Conservation (phyloP, 2,113 vertebrate species). For the Plectropomus leopardus region DNA sequence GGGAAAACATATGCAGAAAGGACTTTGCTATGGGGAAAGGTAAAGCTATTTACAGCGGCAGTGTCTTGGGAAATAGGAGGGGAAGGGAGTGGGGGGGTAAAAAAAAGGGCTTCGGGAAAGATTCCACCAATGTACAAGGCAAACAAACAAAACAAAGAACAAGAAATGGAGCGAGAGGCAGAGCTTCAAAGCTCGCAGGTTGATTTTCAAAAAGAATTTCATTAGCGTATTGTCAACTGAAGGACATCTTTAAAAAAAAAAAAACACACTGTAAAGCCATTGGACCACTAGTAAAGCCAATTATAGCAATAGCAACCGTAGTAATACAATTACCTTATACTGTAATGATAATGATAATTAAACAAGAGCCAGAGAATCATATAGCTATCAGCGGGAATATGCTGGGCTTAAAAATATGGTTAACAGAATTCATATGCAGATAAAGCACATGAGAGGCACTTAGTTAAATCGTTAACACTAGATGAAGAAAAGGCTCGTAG, state of each 20-base stretch:
- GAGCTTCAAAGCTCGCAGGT: conserved; percentile 73
- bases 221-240: conserved; percentile 70
- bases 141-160: conserved; percentile 70
- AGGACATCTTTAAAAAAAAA: conserved; percentile 55
- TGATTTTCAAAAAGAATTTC: conserved; percentile 65
- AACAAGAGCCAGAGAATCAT: conserved; percentile 43
- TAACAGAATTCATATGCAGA: conserved; percentile 56
- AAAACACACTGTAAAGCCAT: conserved; percentile 19
- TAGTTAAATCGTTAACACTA: conserved; percentile 71
- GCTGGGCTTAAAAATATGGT: conserved; percentile 27
- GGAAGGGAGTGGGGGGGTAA: conserved; percentile 15
- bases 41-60: conserved; percentile 80
- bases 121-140: conserved; percentile 61
- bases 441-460: conserved; percentile 68
- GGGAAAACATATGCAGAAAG: conserved; percentile 52
- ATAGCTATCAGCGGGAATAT: conserved; percentile 54
- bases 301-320: conserved; percentile 47
- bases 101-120: conserved; percentile 60
- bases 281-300: conserved; percentile 49
- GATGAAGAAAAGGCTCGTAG: conserved; percentile 63
- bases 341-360: conserved; percentile 62
- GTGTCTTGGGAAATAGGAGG: conserved; percentile 70
- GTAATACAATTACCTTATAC: conserved; percentile 48
- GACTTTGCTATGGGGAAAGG: conserved; percentile 79
- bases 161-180: conserved; percentile 31